Conservation (phyloP, 2,888 invertebrate species). For the Ophion slaviceki region DNA sequence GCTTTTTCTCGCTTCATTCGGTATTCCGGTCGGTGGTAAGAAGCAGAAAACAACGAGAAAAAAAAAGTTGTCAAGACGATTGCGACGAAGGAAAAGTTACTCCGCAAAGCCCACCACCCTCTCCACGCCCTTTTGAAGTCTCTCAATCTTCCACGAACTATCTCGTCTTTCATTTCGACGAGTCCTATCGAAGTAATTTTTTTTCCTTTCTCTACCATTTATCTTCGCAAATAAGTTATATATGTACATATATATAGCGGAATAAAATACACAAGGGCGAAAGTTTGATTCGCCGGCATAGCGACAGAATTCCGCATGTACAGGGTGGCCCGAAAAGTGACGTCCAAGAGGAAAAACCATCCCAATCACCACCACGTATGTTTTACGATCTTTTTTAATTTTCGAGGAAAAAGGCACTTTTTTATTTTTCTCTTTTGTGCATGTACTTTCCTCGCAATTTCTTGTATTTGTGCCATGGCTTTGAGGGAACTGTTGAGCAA, state of each 20-base stretch:
- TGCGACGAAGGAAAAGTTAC: conserved; percentile 20
- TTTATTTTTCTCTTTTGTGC: no score
- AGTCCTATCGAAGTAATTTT: conserved; percentile 56
- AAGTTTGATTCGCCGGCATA: conserved; percentile 26
- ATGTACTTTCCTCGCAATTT: no score
- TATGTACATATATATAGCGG: conserved; percentile 7
- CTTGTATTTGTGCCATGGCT: no score
- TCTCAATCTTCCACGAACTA: conserved; percentile 42
- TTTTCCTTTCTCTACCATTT: conserved; percentile 27
- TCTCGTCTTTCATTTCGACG: conserved; percentile 39
- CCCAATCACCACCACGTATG: neutral
- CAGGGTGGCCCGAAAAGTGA: neutral
- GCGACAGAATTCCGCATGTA: neutral
- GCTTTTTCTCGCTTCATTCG: conserved; percentile 38
- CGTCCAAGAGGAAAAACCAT: neutral
- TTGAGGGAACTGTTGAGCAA: no score
- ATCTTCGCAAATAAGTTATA: conserved; percentile 25
- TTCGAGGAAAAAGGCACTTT: no score
- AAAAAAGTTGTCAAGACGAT: conserved; percentile 50
- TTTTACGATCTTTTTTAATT: neutral
- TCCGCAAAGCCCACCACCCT: conserved; percentile 1
- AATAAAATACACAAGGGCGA: conserved; percentile 7
- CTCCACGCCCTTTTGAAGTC: conserved; percentile 19
- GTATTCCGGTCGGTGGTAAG: conserved; percentile 49
- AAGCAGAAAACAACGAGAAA: neutral